Conservation (phyloP, 2,888 invertebrate species). For the Agriotes lineatus region DNA sequence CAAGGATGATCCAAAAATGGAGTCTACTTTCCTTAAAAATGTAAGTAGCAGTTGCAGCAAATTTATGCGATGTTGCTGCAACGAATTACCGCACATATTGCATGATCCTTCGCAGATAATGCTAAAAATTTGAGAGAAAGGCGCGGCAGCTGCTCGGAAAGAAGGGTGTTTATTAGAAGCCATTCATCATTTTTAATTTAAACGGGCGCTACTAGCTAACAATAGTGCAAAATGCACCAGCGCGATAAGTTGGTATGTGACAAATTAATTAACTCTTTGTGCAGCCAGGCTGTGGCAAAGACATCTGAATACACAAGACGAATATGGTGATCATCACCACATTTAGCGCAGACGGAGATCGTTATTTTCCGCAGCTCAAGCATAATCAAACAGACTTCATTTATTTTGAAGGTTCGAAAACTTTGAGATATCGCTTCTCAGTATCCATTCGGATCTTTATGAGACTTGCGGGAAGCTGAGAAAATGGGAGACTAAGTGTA, state of each 20-base stretch:
- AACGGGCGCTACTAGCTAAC: slow-evolving; percentile 11
- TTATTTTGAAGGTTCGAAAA: too few relatives aligned
- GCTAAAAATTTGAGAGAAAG: not conserved
- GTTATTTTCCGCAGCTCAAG: not conserved
- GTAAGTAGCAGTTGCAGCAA: too few relatives aligned
- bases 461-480: too few relatives aligned
- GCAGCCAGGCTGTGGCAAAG: slow-evolving; percentile 18
- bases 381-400: not conserved
- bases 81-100: not conserved
- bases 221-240: slow-evolving; percentile 18
- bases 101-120: not conserved
- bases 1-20: too few relatives aligned
- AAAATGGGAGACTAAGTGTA: too few relatives aligned
- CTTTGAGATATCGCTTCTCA: too few relatives aligned
- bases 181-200: slow-evolving; percentile 47
- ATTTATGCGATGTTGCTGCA: not conserved
- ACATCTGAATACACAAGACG: slow-evolving; percentile 29
- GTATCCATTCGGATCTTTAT: too few relatives aligned
- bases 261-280: slow-evolving; percentile 27
- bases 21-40: too few relatives aligned
- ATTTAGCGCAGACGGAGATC: not conserved
- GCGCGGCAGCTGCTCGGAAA: slow-evolving; percentile 18
- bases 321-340: slow-evolving; percentile 19
- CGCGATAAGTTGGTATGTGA: slow-evolving; percentile 10
- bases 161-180: slow-evolving; percentile 38